Conservation (phyloP, 2,797 vertebrate genomes). For the Podargus strigoides region DNA sequence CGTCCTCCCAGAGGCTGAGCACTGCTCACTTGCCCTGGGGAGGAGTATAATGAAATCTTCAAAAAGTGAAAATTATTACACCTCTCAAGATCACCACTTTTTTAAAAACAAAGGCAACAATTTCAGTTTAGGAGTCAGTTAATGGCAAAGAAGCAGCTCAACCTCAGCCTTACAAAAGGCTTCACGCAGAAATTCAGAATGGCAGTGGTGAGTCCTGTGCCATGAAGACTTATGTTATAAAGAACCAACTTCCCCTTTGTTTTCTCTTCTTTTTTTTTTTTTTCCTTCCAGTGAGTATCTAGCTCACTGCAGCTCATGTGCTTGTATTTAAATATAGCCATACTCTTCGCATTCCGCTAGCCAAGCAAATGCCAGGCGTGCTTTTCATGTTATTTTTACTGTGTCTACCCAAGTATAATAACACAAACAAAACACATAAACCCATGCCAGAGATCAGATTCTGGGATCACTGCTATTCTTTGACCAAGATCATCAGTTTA, state of each 20-base stretch:
- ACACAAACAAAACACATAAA: constrained; percentile 19
- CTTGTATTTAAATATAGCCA: constrained; percentile 34
- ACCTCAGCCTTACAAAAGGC: background rate
- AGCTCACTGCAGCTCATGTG: constrained; percentile 4
- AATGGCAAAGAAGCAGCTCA: background rate
- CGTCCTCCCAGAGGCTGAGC: background rate
- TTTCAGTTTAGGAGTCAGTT: background rate
- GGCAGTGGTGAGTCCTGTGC: background rate
- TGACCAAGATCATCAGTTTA: background rate
- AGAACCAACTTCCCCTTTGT: constrained; percentile 2
- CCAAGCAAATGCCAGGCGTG: constrained; percentile 62
- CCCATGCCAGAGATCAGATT: background rate
- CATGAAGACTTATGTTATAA: background rate
- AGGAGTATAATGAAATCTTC: background rate
- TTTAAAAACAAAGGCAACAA: background rate
- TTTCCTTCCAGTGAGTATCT: background rate
- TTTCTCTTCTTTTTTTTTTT: background rate
- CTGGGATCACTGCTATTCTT: background rate
- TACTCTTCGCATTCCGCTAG: constrained; percentile 38
- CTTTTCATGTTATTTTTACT: constrained; percentile 74
- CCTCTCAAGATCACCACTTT: background rate
- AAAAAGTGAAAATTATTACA: background rate
- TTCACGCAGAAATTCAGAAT: background rate
- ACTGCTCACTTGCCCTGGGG: background rate
- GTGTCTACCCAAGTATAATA: constrained; percentile 29